Base-by-base conservation (phyloP, 2,113 vertebrate species). In the Chloroceryle aenea region DNA sequence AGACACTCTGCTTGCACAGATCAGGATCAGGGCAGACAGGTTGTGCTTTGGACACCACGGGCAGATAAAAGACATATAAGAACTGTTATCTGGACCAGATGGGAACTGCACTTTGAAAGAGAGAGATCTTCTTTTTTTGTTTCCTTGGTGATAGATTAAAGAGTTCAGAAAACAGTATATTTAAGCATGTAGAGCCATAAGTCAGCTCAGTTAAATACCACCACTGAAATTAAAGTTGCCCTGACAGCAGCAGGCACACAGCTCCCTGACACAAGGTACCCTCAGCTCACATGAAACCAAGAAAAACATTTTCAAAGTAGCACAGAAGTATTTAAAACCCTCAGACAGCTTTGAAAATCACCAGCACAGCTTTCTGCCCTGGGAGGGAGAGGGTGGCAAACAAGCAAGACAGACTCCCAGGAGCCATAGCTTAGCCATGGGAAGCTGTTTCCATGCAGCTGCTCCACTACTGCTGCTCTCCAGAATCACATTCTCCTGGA, bases 341-440 rank as follows among this genome's bases (percentile, higher is more conserved):
- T 77, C 67, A 76, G 43, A 53, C 7, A 75, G 43, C 48, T 76
- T 67, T 1, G 1, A 52, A 78, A 95, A 68, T 36, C 67, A 67
- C 15, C 53, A 69, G 27, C 63, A 47, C 56, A 61, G 52, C 66
- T 68, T 72, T 76, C 36, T 40, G 52, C 26, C 42, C 26, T 11
- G 21, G 32, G 29, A 87, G 22, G 10, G 14, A 50, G 72, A 55
- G 59, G 52, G 52, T 59, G 81, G 61, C 61, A 93, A 84, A 84
- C 13, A 55, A 80, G 48, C 40, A 67, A 43, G n/a, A 78, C 85
- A 92, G 93, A 93, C 76, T 96, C 62, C 62, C 72, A 71, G 87
- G 90, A 95, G 85, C 79, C 90, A 55, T 3, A 0, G n/a, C 72
- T 77, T 75, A 92, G 87, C 53, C 53, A 2, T 40, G 38, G 38